These are phyloP conservation scores for Sparidentex hasta DNA, from an alignment of 2,797 vertebrate species.

Conservation along the genomic window DNA sequence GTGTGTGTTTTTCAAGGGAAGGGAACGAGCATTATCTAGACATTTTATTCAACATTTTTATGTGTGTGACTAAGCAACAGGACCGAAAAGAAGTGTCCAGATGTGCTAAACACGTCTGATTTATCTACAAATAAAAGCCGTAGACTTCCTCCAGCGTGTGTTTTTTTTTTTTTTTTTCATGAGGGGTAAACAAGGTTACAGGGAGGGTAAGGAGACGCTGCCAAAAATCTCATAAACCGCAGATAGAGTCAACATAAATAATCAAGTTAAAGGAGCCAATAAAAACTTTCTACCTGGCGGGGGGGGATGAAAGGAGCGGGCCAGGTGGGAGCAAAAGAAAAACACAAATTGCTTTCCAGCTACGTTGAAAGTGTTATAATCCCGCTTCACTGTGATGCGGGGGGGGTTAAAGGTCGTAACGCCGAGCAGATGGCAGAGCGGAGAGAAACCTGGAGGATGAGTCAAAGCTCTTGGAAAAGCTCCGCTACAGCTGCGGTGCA, in stretches of 20 bases:
- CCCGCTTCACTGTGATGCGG: slow-evolving; percentile 23
- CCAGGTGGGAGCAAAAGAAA: slow-evolving; percentile 13
- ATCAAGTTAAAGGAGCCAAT: slow-evolving; percentile 44
- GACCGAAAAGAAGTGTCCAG: slow-evolving; percentile 32
- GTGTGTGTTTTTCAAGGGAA: slow-evolving; percentile 29
- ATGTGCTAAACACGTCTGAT: not conserved
- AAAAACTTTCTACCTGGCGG: slow-evolving; percentile 29
- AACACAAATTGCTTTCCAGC: slow-evolving; percentile 41
- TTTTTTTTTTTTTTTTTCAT: not conserved
- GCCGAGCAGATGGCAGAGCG: slow-evolving; percentile 33
- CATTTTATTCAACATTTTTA: not conserved
- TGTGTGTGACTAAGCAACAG: slow-evolving; percentile 27
- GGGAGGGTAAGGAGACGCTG: not conserved
- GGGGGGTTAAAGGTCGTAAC: slow-evolving; percentile 36
- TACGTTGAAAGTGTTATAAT: slow-evolving; percentile 36
- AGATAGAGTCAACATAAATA: slow-evolving; percentile 42
- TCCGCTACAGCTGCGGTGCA: not conserved
- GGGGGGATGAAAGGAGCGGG: slow-evolving; percentile 7
- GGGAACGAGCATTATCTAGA: slow-evolving; percentile 23
- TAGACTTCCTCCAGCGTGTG: not conserved
- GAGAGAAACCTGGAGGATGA: not conserved
- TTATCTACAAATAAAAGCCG: slow-evolving; percentile 1
- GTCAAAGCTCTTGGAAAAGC: slow-evolving; percentile 15
- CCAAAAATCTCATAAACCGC: slow-evolving; percentile 19
- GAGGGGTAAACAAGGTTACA: not conserved